Conservation (phyloP, 2,797 vertebrate species). For the Neoniphon sammara region DNA sequence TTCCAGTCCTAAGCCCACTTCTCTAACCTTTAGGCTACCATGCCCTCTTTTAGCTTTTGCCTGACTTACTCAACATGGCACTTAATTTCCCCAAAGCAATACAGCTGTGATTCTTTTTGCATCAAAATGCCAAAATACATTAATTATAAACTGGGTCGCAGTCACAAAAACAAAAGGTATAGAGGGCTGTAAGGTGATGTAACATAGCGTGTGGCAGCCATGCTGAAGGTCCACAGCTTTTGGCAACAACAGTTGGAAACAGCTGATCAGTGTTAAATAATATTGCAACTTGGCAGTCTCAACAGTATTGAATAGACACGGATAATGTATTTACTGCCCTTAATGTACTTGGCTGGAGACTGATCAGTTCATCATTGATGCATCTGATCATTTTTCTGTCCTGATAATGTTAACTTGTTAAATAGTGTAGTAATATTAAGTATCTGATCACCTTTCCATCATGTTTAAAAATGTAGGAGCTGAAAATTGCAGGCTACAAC, state of each 20-base stretch:
- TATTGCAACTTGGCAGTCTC: background rate
- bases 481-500: no score
- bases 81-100: constrained; percentile 2
- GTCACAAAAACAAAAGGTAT: constrained; percentile 22
- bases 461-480: no score
- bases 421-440: no score
- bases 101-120: constrained; percentile 10
- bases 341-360: background rate
- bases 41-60: constrained; percentile 6
- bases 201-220: background rate
- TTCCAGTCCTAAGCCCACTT: constrained; percentile 9
- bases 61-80: background rate
- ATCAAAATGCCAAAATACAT: constrained; percentile 13
- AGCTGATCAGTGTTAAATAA: background rate
- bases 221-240: background rate
- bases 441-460: no score
- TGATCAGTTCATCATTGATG: background rate
- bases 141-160: background rate
- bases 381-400: background rate
- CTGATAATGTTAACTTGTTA: background rate
- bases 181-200: constrained; percentile 4
- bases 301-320: background rate
- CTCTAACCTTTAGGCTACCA: background rate
- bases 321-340: background rate
- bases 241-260: background rate